Evolutionary conservation across 2,113 vertebrate genomes (phyloP).

Genomic region (Pogonocichla stellata): DNA sequence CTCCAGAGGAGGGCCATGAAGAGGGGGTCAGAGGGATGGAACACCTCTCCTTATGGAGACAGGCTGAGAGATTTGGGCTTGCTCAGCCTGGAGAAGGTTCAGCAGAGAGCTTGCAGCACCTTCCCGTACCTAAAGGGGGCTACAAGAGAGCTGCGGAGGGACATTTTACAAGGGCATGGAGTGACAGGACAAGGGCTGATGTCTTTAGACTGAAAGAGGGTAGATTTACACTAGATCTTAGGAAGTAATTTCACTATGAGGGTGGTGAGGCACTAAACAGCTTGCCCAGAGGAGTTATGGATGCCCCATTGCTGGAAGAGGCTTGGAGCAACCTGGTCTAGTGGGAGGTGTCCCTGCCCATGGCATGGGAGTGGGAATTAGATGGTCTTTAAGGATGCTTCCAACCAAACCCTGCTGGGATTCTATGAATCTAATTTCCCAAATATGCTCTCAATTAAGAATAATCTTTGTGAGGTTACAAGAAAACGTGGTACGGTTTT

Average conservation of each 20-base stretch:
- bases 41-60: not conserved
- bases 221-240: not conserved
- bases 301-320: not conserved
- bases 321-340: not conserved
- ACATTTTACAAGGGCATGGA: not conserved
- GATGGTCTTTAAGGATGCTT: not conserved
- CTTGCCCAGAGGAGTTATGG: not conserved
- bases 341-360: not conserved
- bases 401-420: not conserved
- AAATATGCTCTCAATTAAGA: not conserved
- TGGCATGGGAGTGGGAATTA: not conserved
- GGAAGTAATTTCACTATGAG: not conserved
- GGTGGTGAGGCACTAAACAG: not conserved
- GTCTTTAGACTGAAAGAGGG: not conserved
- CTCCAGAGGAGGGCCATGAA: not conserved
- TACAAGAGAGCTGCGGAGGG: not conserved
- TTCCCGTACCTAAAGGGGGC: rapidly evolving
- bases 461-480: not conserved
- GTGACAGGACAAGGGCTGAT: not conserved
- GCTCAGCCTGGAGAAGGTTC: not conserved
- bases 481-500: not conserved
- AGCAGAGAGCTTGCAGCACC: not conserved
- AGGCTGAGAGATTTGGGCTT: not conserved
- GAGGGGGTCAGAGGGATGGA: not conserved
- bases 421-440: not conserved